Base-by-base conservation (phyloP, 2,797 vertebrate species). In the Helarctos malayanus region DNA sequence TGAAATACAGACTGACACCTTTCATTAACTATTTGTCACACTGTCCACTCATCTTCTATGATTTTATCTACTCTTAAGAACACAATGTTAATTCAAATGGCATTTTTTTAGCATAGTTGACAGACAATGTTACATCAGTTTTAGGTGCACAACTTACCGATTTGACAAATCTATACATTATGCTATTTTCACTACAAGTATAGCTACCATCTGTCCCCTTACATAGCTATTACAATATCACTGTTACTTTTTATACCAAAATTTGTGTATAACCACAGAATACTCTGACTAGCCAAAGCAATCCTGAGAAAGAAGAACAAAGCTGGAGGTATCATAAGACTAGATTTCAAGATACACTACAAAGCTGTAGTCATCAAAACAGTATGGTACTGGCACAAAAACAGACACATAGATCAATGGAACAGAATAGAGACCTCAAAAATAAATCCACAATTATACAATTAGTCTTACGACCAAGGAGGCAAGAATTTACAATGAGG, bases 11-110 rank as follows among this genome's bases (percentile, higher is more conserved):
- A 89, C 14, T 75, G 9, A 38, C 79, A 73, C 79, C 10, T 89
- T 80, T 79, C 68, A 91, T 75, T 85, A 80, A 78, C 41, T 80
- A 88, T 69, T 4, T 93, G 19, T 86, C 45, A 79, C 10, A 63
- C 27, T 79, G 35, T 2, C 32, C 12, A 73, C 38, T 94, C 27
- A 76, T 92, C 69, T 65, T 79, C 79, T 65, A 81, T 25, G 80
- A 56, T 94, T 94, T 56, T 81, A 88, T 52, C 10, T 87, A 84
- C 3, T 61, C 25, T 68, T 92, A 79, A 90, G 18, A 38, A 82
- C 41, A 83, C 14, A 87, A n/a, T 80, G 49, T 75, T 68, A 89
- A 90, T 65, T 73, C 45, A 85, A 71, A 54, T 38, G 15, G 15
- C 5, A 90, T 71, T 65, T 96, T 87, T 47, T 35, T 79, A 49